Evolutionary conservation across 2,888 invertebrate genomes (phyloP).

Genomic region (Punctoribates punctum): DNA sequence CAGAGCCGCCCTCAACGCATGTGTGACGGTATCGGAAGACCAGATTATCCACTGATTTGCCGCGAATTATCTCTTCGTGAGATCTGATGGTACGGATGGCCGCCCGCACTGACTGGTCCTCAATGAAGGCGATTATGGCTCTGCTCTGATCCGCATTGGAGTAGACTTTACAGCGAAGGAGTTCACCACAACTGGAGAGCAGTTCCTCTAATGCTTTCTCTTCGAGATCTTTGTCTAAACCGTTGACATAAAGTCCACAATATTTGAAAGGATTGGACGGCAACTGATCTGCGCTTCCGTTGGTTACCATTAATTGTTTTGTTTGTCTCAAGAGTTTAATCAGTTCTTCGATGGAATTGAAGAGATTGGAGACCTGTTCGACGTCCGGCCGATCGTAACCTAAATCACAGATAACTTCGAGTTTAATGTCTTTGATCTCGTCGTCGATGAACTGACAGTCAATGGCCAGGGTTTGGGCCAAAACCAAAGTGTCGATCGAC

Average conservation of each 20-base stretch:
- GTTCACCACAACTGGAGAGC: background rate
- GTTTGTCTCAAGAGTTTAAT: background rate
- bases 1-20: background rate
- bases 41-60: background rate
- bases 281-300: background rate
- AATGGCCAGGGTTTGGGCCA: background rate
- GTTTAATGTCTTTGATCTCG: background rate
- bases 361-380: background rate
- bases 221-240: background rate
- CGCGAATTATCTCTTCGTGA: background rate
- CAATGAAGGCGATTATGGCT: background rate
- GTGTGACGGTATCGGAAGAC: background rate
- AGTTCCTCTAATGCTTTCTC: background rate
- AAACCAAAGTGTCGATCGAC: background rate
- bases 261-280: slow-evolving; percentile 14
- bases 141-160: background rate
- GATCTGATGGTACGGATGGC: background rate
- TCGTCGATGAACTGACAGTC: background rate
- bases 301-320: background rate
- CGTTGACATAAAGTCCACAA: background rate
- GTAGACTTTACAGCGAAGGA: background rate
- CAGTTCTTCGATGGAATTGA: background rate
- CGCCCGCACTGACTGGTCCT: background rate
- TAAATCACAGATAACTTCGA: background rate
- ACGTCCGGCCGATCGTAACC: background rate